Evolutionary conservation across 2,888 invertebrate genomes (phyloP).

Genomic region (Invenusta paracnida): DNA sequence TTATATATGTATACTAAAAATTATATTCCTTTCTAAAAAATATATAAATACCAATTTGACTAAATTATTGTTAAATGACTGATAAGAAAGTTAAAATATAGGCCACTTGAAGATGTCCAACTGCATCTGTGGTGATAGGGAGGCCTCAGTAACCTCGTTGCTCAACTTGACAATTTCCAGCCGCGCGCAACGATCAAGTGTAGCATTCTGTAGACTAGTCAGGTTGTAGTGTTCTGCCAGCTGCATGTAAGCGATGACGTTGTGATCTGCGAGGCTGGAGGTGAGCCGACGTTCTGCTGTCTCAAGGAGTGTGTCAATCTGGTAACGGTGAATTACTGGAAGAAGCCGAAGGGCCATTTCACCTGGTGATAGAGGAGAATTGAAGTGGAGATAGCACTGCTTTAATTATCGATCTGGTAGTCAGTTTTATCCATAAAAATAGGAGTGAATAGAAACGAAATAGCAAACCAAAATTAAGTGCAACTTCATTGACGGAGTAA

Average conservation of each 20-base stretch:
- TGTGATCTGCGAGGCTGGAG: neutral
- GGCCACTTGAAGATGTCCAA: conserved; percentile 15
- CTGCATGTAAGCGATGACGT: neutral
- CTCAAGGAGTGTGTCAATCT: neutral
- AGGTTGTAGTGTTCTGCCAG: neutral
- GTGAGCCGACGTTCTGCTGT: neutral
- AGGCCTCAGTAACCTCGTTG: neutral
- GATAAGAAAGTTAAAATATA: too few species aligned
- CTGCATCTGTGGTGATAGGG: neutral
- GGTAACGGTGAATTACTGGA: conserved; percentile 1
- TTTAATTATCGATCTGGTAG: too few species aligned
- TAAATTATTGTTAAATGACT: too few species aligned
- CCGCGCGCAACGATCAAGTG: neutral
- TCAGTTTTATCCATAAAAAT: too few species aligned
- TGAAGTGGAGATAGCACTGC: too few species aligned
- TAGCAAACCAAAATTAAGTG: too few species aligned
- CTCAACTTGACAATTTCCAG: neutral
- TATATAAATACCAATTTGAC: too few species aligned
- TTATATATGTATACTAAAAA: too few species aligned
- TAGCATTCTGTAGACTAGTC: neutral
- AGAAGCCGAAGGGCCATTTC: neutral
- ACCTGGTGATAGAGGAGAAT: neutral
- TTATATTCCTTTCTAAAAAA: too few species aligned
- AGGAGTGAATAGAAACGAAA: too few species aligned
- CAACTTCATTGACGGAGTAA: too few species aligned